Evolutionary conservation across 2,797 vertebrate genomes (phyloP), one percentile per base, ranked within the genome.

Genomic region (Gallinago nigripennis): DNA sequence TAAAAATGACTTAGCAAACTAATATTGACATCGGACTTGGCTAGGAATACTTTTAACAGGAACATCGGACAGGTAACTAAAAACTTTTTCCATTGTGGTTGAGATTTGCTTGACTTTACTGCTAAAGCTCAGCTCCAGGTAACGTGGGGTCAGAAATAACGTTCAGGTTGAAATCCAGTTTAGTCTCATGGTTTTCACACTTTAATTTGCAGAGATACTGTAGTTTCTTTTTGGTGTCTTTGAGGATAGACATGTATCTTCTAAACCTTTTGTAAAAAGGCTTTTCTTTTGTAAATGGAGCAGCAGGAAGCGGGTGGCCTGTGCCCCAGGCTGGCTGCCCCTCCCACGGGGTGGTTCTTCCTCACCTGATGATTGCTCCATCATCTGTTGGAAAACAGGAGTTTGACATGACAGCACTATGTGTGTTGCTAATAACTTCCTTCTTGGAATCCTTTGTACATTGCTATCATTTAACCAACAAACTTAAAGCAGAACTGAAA

Each of bases 281-380:
- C 60, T 86, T 68, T 79, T 51, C 2, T 72, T 92, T 84, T 82
- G 58, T 82, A 51, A 65, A 53, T 82, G 17, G 45, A 45, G n/a
- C 57, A 50, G 53, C 6, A 8, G 35, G 54, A 72, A 46, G 51
- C 19, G 11, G 19, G 46, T 18, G 37, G 27, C 31, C 45, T 20
- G 21, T 12, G n/a, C 68, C 65, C 24, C n/a, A 48, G 61, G 43
- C 82, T 78, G 85, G 16, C 23, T 54, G 5, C 13, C 28, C 35
- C 10, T 48, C 45, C 1, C 46, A 13, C 6, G 8, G 15, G 30
- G 65, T 2, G 0, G 9, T 31, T 76, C 80, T 58, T 86, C 76
- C 41, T 46, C 15, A 13, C 0, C 0, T 14, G 28, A 7, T 11
- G n/a, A 18, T 41, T 39, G 30, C 11, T 68, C 58, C 31, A 53